Base-by-base conservation (phyloP, 2,113 vertebrate species). In the Thunnus thynnus region DNA sequence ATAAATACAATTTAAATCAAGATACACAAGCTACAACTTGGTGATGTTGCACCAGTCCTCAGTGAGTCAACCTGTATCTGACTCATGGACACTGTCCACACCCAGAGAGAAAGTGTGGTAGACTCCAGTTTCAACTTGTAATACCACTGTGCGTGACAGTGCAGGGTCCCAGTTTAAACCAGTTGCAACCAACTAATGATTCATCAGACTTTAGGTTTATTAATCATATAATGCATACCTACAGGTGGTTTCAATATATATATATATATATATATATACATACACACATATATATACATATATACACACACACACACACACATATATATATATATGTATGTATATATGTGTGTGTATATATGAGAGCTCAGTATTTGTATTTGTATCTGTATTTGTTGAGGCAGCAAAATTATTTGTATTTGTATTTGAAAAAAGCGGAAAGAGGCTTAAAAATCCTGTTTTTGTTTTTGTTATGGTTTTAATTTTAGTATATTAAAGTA, bases 41-140 rank as follows among this genome's bases (percentile, higher is more conserved):
- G 16, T 47, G 20, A 10, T 20, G 14, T 18, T 32, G 18, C 7
- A 46, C 47, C 51, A 58, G 57, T 65, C 7, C 5, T 11, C 20
- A n/a, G 50, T 79, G 65, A 79, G 58, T 76, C 84, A 66, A 16
- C 13, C 3, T 65, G 20, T 54, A 54, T 64, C n/a, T 63, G 81
- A 82, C 56, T 82, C 74, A 78, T 17, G 30, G 44, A 68, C 44
- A 47, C 12, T 55, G 68, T 62, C 41, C 82, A 70, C 86, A 54
- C 88, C 81, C 75, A 69, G 11, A 71, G 4, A 54, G 13, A 44
- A 3, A 27, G 3, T n/a, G 16, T 62, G 14, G 14, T 1, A 68
- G 41, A 25, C 54, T 62, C 62, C 52, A 55, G 79, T 77, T 50
- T 66, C 11, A 69, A 78, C 67, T 32, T 56, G 62, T 18, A 70